A percentile compares a stretch with the other conserved stretches of the same genome.
Evolutionary conservation across 2,113 vertebrate species (phyloP).

Genomic region (Calypte anna): DNA sequence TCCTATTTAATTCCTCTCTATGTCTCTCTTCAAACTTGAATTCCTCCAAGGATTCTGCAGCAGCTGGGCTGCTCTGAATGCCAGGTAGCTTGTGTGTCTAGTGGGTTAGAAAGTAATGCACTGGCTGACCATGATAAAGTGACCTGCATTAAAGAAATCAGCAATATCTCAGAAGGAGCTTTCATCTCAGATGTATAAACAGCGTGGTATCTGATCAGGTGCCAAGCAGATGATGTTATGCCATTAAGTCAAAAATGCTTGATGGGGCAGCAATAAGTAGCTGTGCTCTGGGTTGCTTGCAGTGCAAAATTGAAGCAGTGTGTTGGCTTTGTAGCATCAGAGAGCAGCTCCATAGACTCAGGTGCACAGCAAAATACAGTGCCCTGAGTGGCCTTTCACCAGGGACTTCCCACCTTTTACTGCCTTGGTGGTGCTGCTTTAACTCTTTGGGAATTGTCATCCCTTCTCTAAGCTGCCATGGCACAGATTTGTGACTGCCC

Average conservation of each 20-base stretch:
- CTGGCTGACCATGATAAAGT: background rate
- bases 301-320: background rate
- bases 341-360: background rate
- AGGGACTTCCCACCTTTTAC: background rate
- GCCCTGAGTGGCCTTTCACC: background rate
- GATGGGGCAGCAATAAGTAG: constrained; percentile 20
- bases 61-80: background rate
- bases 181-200: background rate
- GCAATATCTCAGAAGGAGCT: background rate
- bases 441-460: background rate
- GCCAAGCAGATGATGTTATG: background rate
- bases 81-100: background rate
- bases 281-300: background rate
- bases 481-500: background rate
- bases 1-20: background rate
- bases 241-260: background rate
- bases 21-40: background rate
- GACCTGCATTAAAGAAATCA: constrained; percentile 1
- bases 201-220: background rate
- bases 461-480: background rate
- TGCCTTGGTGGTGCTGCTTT: background rate
- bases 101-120: background rate
- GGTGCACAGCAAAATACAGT: background rate
- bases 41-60: background rate
- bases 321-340: background rate